These are phyloP conservation scores for Sorex maritimensis DNA, from an alignment of 2,797 vertebrate genomes.

Conservation along the genomic window DNA sequence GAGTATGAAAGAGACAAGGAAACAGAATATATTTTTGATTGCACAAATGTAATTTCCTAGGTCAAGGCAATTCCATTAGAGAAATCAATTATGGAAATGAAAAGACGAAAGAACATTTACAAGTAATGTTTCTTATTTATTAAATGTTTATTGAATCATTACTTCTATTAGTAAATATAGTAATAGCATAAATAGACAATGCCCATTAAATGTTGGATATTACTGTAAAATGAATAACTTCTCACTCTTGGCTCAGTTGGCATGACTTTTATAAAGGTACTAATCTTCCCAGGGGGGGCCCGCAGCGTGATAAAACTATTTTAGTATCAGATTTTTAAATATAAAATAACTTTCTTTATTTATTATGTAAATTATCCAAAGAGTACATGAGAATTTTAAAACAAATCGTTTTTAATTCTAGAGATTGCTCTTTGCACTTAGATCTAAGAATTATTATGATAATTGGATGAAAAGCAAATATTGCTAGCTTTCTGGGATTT, in stretches of 20 bases:
- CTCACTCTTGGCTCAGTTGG: background rate
- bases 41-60: background rate
- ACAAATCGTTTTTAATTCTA: background rate
- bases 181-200: background rate
- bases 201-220: background rate
- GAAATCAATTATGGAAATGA: background rate
- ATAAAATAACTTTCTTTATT: background rate
- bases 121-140: background rate
- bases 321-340: background rate
- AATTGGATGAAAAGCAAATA: no score
- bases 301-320: background rate
- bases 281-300: background rate
- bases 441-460: background rate
- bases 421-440: background rate
- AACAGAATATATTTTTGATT: background rate
- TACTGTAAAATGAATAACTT: slow-evolving; percentile 15
- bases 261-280: background rate
- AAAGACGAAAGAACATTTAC: no score
- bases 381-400: background rate
- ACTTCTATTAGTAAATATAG: background rate
- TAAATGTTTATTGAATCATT: background rate
- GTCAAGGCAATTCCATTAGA: background rate
- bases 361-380: background rate
- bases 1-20: no score
- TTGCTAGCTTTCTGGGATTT: slow-evolving; percentile 41